These are phyloP conservation scores for Rhynchonema sp. DNA, from an alignment of 2,888 invertebrate genomes.

Conservation along the genomic window DNA sequence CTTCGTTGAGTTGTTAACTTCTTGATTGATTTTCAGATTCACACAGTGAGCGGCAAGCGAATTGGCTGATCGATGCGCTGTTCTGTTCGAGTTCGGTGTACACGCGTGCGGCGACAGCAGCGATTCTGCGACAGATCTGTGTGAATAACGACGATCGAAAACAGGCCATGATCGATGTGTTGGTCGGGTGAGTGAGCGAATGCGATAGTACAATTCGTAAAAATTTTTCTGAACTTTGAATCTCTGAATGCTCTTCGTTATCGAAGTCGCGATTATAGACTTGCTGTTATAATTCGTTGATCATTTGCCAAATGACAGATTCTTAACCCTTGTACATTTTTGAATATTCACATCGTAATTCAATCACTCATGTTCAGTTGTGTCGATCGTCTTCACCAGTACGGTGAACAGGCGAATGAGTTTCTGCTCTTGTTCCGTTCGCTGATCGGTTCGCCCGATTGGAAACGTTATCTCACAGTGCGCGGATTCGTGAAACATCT, in stretches of 20 bases:
- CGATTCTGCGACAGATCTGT: neutral
- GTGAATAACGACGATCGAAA: neutral
- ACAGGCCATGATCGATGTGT: neutral
- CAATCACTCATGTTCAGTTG: too few relatives aligned
- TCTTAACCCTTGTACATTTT: too few relatives aligned
- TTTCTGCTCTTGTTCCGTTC: slow-evolving; percentile 67
- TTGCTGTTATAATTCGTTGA: neutral
- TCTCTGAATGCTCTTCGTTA: too few relatives aligned
- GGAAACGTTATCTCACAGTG: slow-evolving; percentile 78
- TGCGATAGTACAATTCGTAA: neutral
- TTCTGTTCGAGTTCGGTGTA: slow-evolving; percentile 63
- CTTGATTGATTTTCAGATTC: too few relatives aligned
- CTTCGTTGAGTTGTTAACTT: too few relatives aligned
- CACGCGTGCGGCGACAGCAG: slow-evolving; percentile 65
- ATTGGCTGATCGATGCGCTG: neutral
- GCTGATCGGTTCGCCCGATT: slow-evolving; percentile 62
- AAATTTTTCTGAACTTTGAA: too few relatives aligned
- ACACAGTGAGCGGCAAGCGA: too few relatives aligned
- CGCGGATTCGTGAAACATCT: slow-evolving; percentile 63
- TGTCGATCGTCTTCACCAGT: slow-evolving; percentile 58
- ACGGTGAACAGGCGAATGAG: slow-evolving; percentile 78
- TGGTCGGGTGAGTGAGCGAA: neutral
- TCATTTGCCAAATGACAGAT: neutral
- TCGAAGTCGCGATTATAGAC: neutral
- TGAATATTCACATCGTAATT: too few relatives aligned